phyloP scores from a whole-genome alignment of 2,113 vertebrate species.

The Nothobranchius furzeri region DNA sequence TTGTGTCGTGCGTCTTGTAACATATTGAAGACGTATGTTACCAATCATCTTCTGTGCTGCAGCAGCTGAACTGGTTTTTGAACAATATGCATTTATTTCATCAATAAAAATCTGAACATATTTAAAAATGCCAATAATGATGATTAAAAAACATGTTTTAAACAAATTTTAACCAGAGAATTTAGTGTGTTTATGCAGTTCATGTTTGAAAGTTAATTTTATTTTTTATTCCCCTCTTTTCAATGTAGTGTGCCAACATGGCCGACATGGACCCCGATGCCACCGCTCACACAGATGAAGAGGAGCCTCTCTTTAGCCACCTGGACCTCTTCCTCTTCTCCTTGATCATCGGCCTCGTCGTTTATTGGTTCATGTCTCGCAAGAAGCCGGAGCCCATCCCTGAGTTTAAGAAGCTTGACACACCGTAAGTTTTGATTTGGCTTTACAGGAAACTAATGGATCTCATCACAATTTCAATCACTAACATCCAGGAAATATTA shows the following conservation, averaged over 20 bases:
- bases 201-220: not conserved
- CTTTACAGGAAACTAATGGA: not conserved
- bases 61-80: no score
- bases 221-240: not conserved
- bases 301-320: conserved; percentile 85
- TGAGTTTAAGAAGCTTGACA: conserved; percentile 86
- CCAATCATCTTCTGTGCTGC: conserved; percentile 6
- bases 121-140: not conserved
- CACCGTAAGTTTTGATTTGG: conserved; percentile 74
- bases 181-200: not conserved
- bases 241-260: conserved; percentile 61
- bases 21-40: conserved; percentile 21
- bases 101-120: no score
- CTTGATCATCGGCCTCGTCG: conserved; percentile 83
- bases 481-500: no score
- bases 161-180: conserved; percentile 4
- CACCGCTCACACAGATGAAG: conserved; percentile 55
- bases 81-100: no score
- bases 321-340: conserved; percentile 89
- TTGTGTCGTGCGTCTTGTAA: conserved; percentile 23
- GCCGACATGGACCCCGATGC: conserved; percentile 69
- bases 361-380: conserved; percentile 92
- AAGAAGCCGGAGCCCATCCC: conserved; percentile 91
- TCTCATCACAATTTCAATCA: no score
- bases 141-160: not conserved